Conservation (phyloP, 2,797 vertebrate species). For the Mus caroli region DNA sequence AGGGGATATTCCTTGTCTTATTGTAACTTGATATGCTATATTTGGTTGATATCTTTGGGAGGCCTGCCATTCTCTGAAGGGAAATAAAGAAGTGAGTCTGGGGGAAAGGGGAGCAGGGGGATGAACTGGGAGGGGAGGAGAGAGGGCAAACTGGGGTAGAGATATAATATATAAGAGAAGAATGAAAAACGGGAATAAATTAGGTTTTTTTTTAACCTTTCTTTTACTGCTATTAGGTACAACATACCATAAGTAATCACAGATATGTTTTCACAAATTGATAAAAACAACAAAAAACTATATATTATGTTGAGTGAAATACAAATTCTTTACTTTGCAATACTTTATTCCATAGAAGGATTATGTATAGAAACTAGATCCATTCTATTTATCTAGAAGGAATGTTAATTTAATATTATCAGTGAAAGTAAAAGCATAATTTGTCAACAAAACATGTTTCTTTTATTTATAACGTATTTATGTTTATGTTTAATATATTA, state of each 20-base stretch:
- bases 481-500: background rate
- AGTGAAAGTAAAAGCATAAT: background rate
- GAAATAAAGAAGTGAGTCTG: background rate
- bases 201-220: background rate
- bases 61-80: background rate
- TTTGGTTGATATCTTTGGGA: background rate
- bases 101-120: background rate
- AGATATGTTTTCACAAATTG: background rate
- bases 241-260: background rate
- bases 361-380: background rate
- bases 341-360: constrained; percentile 16
- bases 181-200: background rate
- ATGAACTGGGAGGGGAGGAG: background rate
- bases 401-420: constrained; percentile 43
- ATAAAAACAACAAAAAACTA: background rate
- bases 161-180: background rate
- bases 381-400: background rate
- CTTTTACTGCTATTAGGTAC: background rate
- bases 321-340: constrained; percentile 27
- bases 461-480: background rate
- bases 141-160: background rate
- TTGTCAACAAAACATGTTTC: constrained; percentile 44
- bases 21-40: background rate
- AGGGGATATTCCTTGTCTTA: background rate
- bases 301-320: background rate